These are phyloP conservation scores for Smithornis capensis DNA, from an alignment of 2,113 vertebrate species.

Conservation along the genomic window DNA sequence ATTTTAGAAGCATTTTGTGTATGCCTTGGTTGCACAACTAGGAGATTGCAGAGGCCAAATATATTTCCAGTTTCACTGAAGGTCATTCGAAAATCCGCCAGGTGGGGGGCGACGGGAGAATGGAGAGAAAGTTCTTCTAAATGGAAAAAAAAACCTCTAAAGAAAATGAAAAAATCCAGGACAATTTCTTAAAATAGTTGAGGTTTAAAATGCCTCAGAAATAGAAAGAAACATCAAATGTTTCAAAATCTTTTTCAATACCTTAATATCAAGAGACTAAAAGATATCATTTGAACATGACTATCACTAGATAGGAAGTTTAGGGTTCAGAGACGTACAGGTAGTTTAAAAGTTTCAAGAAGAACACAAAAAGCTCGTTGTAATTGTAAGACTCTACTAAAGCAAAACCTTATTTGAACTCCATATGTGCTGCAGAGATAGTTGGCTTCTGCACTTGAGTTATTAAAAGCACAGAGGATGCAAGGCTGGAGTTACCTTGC, in stretches of 20 bases:
- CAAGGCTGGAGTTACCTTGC: background rate
- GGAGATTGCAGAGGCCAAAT: background rate
- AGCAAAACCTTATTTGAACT: background rate
- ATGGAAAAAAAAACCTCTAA: background rate
- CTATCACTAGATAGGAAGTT: background rate
- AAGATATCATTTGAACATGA: background rate
- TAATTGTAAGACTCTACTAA: background rate
- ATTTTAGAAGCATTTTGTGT: background rate
- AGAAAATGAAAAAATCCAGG: background rate
- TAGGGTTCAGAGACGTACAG: background rate
- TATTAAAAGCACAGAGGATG: background rate
- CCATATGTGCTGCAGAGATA: background rate
- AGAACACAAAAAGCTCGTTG: fast-evolving
- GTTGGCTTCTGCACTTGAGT: background rate
- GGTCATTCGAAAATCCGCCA: background rate
- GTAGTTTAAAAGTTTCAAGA: background rate
- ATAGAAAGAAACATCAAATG: background rate
- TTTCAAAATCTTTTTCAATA: background rate
- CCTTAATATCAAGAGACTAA: background rate
- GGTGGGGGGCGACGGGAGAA: background rate
- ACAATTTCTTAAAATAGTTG: background rate
- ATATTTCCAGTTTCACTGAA: background rate
- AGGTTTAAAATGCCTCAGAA: background rate
- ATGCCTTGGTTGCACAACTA: background rate
- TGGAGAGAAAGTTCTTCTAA: background rate